These are phyloP conservation scores for Porites australiensis DNA, from an alignment of 64 coral and sea anemone species.

Conservation along the genomic window DNA sequence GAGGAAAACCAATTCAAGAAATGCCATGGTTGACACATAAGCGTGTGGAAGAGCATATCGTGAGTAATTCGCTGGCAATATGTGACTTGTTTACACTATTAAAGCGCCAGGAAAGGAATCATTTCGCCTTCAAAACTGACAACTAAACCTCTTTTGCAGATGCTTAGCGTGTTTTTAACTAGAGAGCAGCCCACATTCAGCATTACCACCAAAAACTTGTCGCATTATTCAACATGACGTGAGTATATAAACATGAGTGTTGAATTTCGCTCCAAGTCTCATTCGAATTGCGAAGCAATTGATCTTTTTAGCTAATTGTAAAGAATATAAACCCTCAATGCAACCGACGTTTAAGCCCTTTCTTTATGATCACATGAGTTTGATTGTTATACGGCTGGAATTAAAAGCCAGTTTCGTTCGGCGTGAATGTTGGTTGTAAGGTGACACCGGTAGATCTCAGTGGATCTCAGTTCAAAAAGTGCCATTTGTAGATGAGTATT, in stretches of 20 bases:
- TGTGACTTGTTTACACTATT: slow-evolving; percentile 25
- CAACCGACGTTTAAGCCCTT: not conserved
- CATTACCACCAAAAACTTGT: slow-evolving; percentile 6
- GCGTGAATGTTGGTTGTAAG: slow-evolving; percentile 3
- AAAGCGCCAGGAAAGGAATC: not conserved
- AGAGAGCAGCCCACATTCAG: not conserved
- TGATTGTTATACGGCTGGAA: not conserved
- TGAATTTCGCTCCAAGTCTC: not conserved
- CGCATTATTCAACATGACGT: slow-evolving; percentile 20
- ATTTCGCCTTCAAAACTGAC: not conserved
- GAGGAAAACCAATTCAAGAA: slow-evolving; percentile 28
- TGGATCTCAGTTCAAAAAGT: slow-evolving; percentile 32
- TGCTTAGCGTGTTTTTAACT: not conserved
- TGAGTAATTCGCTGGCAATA: slow-evolving; percentile 55
- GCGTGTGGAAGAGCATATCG: slow-evolving; percentile 26
- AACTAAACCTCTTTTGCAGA: not conserved
- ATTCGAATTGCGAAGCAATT: not conserved
- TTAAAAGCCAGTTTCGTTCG: not conserved
- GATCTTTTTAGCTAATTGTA: not conserved
- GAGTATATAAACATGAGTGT: not conserved
- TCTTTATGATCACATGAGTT: not conserved
- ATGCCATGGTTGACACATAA: slow-evolving; percentile 50
- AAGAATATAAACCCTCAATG: not conserved
- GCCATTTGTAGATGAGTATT: slow-evolving; percentile 43
- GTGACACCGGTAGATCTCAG: slow-evolving; percentile 6